A percentile compares a stretch with the other conserved stretches of the same genome.
phyloP scores from a whole-genome alignment of 35 echinoderm and acorn worm species.

The Stichopus chloronotus region DNA sequence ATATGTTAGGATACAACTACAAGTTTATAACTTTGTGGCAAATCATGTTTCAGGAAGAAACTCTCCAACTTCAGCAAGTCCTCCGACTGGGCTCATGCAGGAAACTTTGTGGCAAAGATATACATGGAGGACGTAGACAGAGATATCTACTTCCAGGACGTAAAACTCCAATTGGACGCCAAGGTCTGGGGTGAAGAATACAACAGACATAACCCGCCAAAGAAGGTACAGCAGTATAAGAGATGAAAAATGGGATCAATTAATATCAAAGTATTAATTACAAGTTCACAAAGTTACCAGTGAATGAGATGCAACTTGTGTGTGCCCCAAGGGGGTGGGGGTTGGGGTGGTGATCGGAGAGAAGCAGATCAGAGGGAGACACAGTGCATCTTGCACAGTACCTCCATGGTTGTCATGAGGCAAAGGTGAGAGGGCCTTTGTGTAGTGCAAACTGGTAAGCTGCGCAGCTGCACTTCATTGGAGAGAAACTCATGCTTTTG shows the following conservation, averaged over 20 bases:
- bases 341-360: not conserved
- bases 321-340: not conserved
- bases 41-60: conserved; percentile 79
- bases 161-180: conserved; percentile 90
- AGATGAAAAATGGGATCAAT: not conserved
- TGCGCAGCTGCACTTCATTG: no score
- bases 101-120: conserved; percentile 84
- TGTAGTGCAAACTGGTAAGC: no score
- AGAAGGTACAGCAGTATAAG: conserved; percentile 62
- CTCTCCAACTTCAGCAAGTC: conserved; percentile 76
- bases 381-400: no score
- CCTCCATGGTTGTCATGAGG: no score
- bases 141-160: conserved; percentile 93
- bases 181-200: conserved; percentile 97
- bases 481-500: no score
- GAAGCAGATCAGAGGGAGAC: not conserved
- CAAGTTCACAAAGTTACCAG: not conserved
- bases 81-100: conserved; percentile 75
- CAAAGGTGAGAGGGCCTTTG: no score
- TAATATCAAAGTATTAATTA: no score
- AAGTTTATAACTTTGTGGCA: not conserved
- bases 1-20: no score
- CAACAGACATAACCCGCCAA: conserved; percentile 92
- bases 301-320: no score
- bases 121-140: conserved; percentile 90